Conservation (phyloP, 2,113 vertebrate genomes). For the Salvelinus fontinalis region DNA sequence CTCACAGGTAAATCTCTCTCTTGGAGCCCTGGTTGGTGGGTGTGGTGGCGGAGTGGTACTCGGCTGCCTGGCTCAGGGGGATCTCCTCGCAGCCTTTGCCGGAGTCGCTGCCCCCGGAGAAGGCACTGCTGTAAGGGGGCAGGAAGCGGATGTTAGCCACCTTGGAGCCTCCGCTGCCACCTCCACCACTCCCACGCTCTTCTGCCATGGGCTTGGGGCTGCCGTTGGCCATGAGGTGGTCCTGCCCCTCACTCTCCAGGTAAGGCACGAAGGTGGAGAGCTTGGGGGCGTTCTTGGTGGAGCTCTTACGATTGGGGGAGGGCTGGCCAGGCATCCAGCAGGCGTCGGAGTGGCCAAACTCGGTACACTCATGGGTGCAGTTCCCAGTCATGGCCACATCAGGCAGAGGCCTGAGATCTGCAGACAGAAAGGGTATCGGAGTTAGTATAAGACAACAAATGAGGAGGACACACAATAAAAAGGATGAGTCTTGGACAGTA, state of each 20-base stretch:
- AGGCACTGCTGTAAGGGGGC: constrained; percentile 97
- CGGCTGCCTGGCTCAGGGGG: constrained; percentile 92
- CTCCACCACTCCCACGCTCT: constrained; percentile 77
- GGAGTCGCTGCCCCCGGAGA: constrained; percentile 88
- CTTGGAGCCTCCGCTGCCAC: constrained; percentile 80
- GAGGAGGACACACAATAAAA: neutral
- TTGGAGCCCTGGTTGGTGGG: constrained; percentile 91
- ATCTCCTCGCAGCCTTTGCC: constrained; percentile 96
- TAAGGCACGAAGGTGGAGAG: constrained; percentile 99
- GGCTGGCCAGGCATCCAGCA: constrained; percentile 99
- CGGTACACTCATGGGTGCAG: constrained; percentile 95
- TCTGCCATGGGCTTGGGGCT: constrained; percentile 90
- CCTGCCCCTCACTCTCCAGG: constrained; percentile 94
- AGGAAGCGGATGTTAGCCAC: constrained; percentile 95
- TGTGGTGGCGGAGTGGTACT: constrained; percentile 87
- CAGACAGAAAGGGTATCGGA: neutral
- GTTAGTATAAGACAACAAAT: neutral
- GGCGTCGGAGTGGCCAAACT: constrained; percentile 96
- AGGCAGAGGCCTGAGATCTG: constrained; percentile 93
- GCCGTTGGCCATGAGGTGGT: constrained; percentile 84
- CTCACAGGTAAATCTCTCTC: constrained; percentile 99
- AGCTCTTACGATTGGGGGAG: constrained; percentile 85
- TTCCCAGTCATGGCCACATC: constrained; percentile 98
- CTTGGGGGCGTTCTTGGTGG: constrained; percentile 89
- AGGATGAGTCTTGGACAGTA: too few relatives aligned